Base-by-base conservation (phyloP, 1,140 invertebrate species). In the Drosophila mauritiana region DNA sequence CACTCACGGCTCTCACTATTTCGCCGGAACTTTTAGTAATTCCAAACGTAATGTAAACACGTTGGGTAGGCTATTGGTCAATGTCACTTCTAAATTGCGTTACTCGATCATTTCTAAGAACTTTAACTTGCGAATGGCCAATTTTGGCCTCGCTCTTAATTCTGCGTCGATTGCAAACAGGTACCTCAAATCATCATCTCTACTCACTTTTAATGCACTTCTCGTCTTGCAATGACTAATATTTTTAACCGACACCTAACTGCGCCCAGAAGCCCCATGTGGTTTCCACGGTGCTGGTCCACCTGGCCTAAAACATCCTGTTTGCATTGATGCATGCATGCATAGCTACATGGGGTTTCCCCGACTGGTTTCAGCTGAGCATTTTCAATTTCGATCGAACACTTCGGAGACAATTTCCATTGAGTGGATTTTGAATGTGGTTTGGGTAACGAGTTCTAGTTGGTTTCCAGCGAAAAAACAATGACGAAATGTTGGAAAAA, bases 401-500 rank as follows among this genome's bases (percentile, higher is more conserved):
- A 17, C 11, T 39, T 43, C 58, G 49, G 58, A 63, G 39, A 27
- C 45, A 73, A 67, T 81, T 78, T 39, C 53, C 17, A 46, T 31
- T 27, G 15, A 17, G n/a, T 15, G 25, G 12, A 31, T 17, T 37
- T 54, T 25, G 31, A 2, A 25, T 56, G 25, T 25, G 25, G 42
- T 20, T 63, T 51, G 40, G 37, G 22, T 7, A 45, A 73, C 46
- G 53, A 37, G 22, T 64, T 42, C 31, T 36, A 40, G 25, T 40
- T 25, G 34, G 49, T 0, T 79, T 89, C 67, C 72, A 75, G 45
- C 22, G 70, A 83, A 89, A 67, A 57, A 42, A 53, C 73, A 22
- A 64, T 76, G 69, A 69, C 78, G 64, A 74, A 61, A 31, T 67
- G 62, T 56, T 27, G 53, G 36, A 56, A 65, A 57, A 37, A 45